Evolutionary conservation across 53 echinoderm and acorn worm genomes (phyloP).

Genomic region (Echinometra lucunter): DNA sequence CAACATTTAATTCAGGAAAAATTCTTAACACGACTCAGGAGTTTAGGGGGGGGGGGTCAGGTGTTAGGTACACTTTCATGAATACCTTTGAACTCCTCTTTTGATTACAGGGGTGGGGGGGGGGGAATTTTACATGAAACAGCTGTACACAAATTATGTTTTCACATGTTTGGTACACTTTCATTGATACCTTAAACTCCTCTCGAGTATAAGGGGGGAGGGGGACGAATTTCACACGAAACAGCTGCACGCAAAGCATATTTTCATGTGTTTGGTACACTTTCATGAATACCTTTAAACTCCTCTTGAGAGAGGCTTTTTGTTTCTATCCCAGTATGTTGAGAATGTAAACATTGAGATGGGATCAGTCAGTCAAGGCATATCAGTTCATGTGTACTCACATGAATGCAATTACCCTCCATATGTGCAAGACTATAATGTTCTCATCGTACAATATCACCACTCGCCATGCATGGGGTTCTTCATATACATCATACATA

Average conservation of each 20-base stretch:
- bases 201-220: too few relatives aligned
- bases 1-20: too few relatives aligned
- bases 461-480: too few relatives aligned
- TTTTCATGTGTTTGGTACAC: not conserved
- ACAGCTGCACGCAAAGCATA: not conserved
- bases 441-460: not conserved
- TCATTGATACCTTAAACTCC: too few relatives aligned
- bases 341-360: constrained; percentile 11
- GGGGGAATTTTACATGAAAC: too few relatives aligned
- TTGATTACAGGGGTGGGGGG: too few relatives aligned
- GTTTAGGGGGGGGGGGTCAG: not conserved
- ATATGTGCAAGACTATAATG: not conserved
- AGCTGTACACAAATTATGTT: too few relatives aligned
- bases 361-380: not conserved
- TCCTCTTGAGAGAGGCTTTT: not conserved
- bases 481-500: not conserved
- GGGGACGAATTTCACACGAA: too few relatives aligned
- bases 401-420: not conserved
- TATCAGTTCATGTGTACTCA: not conserved
- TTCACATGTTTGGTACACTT: too few relatives aligned
- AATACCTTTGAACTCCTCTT: not conserved
- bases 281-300: not conserved
- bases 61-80: not conserved
- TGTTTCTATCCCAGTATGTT: constrained; percentile 3
- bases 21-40: too few relatives aligned